A percentile compares a stretch with the other conserved stretches of the same genome.
Evolutionary conservation across 2,888 invertebrate genomes (phyloP).

Genomic region (Hymenopus coronatus): DNA sequence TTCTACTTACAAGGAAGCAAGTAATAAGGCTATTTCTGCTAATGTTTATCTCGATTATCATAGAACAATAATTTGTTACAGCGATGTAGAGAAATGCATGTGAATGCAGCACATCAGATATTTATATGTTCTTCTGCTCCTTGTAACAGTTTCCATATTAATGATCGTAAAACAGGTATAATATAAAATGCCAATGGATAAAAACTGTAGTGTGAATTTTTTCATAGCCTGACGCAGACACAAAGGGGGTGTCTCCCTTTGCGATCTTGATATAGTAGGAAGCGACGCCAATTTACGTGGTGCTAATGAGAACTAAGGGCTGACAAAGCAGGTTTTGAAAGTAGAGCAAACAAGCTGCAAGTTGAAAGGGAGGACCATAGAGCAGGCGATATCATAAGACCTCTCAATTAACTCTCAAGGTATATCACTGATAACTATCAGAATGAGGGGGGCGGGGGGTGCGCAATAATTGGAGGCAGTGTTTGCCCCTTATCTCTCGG

Average conservation of each 20-base stretch:
- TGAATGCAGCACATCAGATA: too few species aligned
- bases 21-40: too few species aligned
- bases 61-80: too few species aligned
- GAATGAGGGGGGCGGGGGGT: background rate
- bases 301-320: background rate
- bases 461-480: slow-evolving; percentile 15
- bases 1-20: too few species aligned
- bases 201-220: too few species aligned
- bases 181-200: too few species aligned
- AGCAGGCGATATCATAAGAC: background rate
- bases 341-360: background rate
- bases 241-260: background rate
- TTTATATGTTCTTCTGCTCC: too few species aligned
- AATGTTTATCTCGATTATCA: too few species aligned
- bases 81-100: too few species aligned
- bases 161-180: too few species aligned
- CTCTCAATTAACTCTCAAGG: slow-evolving; percentile 6
- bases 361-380: background rate
- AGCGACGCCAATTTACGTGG: background rate
- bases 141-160: too few species aligned
- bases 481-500: slow-evolving; percentile 14
- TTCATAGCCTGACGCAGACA: background rate
- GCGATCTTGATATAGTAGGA: background rate
- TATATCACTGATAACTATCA: slow-evolving; percentile 10
- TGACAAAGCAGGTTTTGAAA: background rate